A percentile compares a stretch with the other conserved stretches of the same genome.
phyloP scores from a whole-genome alignment of 2,888 invertebrate genomes.

The Pristionchus japonicus region DNA sequence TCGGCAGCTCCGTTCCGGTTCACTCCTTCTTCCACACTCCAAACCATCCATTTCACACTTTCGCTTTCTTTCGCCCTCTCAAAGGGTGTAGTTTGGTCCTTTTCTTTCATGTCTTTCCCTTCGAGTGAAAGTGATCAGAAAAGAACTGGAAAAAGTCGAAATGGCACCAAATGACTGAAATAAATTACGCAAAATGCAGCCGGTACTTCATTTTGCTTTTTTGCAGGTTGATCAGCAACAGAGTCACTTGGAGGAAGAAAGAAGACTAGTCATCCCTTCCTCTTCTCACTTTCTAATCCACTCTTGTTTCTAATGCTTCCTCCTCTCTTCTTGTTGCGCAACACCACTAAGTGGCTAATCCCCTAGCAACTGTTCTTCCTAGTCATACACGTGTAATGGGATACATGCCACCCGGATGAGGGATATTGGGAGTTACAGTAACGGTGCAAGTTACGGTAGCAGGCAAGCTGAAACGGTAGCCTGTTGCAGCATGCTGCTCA shows the following conservation, averaged over 20 bases:
- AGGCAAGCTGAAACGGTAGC: too few relatives aligned
- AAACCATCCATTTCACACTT: slow-evolving; percentile 5
- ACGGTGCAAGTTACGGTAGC: background rate
- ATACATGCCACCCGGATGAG: background rate
- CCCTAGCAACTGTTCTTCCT: background rate
- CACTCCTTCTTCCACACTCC: background rate
- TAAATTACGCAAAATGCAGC: too few relatives aligned
- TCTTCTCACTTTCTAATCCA: background rate
- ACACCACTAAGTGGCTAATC: background rate
- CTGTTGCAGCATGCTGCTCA: too few relatives aligned
- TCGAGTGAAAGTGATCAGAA: background rate
- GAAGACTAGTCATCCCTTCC: too few relatives aligned
- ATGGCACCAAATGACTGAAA: too few relatives aligned
- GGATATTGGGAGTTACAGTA: background rate
- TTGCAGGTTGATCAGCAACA: too few relatives aligned
- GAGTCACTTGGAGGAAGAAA: too few relatives aligned
- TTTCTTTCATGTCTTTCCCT: background rate
- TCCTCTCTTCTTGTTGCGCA: slow-evolving; percentile 10
- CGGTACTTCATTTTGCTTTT: too few relatives aligned
- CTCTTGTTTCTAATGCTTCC: background rate
- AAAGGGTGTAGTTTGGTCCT: background rate
- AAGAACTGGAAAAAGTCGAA: background rate
- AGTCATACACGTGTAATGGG: background rate
- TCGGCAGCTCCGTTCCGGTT: slow-evolving; percentile 14
- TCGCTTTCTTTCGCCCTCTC: background rate